phyloP scores from a whole-genome alignment of 1,140 invertebrate genomes.

The Sitophilus oryzae region DNA sequence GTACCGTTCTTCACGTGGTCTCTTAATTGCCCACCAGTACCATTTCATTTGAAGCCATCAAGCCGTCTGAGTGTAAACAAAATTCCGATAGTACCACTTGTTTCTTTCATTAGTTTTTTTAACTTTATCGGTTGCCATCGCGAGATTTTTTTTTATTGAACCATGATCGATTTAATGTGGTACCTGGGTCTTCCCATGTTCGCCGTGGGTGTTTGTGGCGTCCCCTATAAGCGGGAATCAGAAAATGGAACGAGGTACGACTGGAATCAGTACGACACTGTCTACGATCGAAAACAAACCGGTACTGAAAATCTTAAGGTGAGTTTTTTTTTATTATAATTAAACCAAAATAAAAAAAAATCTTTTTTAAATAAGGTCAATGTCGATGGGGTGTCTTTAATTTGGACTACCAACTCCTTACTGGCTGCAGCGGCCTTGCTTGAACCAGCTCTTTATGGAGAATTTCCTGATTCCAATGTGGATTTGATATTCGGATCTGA shows the following conservation, averaged over 20 bases:
- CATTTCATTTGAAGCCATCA: not conserved
- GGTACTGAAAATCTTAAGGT: constrained; percentile 20
- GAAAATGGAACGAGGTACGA: constrained; percentile 1
- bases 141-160: not conserved
- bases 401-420: constrained; percentile 15
- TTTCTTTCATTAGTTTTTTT: not conserved
- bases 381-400: constrained; percentile 16
- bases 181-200: constrained; percentile 19
- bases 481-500: constrained; percentile 10
- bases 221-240: constrained; percentile 1
- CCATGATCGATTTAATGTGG: constrained; percentile 16
- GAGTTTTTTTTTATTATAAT: not conserved
- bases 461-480: constrained; percentile 7
- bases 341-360: not conserved
- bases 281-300: constrained; percentile 21
- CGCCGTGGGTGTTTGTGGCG: constrained; percentile 14
- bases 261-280: constrained; percentile 10
- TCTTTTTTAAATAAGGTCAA: constrained; percentile 1
- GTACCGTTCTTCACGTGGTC: not conserved
- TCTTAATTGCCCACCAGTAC: not conserved
- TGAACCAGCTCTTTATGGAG: constrained; percentile 14
- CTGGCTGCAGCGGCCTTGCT: constrained; percentile 14
- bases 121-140: no score
- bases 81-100: not conserved
- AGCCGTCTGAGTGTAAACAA: not conserved